phyloP scores from a whole-genome alignment of 2,797 vertebrate species.

The Psittacula derbiana region DNA sequence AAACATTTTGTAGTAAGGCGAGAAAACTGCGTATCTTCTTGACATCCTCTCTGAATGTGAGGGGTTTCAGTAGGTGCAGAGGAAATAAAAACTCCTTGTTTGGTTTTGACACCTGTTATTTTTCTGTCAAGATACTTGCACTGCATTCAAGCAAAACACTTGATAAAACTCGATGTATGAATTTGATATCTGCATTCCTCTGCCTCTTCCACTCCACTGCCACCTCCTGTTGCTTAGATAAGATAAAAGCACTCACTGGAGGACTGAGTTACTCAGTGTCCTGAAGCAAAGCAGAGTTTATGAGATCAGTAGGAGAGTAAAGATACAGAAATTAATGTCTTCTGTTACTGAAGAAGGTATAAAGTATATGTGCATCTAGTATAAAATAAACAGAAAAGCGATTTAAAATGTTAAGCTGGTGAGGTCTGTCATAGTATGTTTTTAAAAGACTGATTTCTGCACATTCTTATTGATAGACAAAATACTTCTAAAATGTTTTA shows the following conservation, averaged over 20 bases:
- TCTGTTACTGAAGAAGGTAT: background rate
- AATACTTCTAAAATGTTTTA: background rate
- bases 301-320: background rate
- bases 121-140: background rate
- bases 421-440: background rate
- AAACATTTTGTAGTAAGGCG: background rate
- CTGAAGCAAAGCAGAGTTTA: background rate
- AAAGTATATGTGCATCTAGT: background rate
- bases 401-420: background rate
- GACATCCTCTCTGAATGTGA: background rate
- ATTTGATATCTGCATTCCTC: background rate
- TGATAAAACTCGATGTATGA: background rate
- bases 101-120: background rate
- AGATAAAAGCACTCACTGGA: background rate
- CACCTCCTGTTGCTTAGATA: background rate
- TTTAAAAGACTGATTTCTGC: background rate
- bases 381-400: background rate
- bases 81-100: background rate
- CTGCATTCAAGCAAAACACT: background rate
- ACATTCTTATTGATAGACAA: background rate
- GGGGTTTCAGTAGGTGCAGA: background rate
- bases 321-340: background rate
- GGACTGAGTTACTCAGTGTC: background rate
- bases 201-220: background rate
- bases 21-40: background rate